phyloP scores from a whole-genome alignment of 2,888 invertebrate species.

The Scrobipalpa costella region DNA sequence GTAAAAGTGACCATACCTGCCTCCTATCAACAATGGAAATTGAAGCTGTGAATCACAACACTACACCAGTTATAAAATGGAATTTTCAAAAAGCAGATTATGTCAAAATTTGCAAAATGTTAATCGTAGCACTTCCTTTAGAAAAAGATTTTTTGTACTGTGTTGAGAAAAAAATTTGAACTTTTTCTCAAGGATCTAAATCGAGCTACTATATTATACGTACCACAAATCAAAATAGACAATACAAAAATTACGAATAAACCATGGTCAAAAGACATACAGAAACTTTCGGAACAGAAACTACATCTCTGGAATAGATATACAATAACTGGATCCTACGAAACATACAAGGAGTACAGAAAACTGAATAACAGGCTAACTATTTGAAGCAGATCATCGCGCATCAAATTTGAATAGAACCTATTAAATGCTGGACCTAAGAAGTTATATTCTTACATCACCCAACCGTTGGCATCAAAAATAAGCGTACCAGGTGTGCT shows the following conservation, averaged over 20 bases:
- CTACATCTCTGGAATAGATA: background rate
- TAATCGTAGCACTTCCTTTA: too few relatives aligned
- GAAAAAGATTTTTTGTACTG: background rate
- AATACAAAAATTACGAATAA: background rate
- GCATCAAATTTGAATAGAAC: constrained; percentile 2
- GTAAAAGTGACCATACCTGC: too few relatives aligned
- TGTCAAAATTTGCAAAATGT: too few relatives aligned
- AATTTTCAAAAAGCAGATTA: too few relatives aligned
- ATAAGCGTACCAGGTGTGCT: too few relatives aligned
- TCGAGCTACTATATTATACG: too few relatives aligned
- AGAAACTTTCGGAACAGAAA: background rate
- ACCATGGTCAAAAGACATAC: background rate
- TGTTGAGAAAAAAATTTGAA: background rate
- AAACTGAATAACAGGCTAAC: constrained; percentile 1
- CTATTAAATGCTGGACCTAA: background rate
- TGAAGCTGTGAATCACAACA: too few relatives aligned
- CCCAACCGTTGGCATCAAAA: background rate
- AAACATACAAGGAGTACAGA: constrained; percentile 11
- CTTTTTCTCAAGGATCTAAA: background rate
- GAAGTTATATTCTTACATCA: constrained; percentile 3
- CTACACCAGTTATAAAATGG: too few relatives aligned
- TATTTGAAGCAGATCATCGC: background rate
- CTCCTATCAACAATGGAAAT: too few relatives aligned
- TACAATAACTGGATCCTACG: background rate
- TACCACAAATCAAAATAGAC: background rate